Evolutionary conservation across 2,113 vertebrate species (phyloP).

Genomic region (Gadus macrocephalus): DNA sequence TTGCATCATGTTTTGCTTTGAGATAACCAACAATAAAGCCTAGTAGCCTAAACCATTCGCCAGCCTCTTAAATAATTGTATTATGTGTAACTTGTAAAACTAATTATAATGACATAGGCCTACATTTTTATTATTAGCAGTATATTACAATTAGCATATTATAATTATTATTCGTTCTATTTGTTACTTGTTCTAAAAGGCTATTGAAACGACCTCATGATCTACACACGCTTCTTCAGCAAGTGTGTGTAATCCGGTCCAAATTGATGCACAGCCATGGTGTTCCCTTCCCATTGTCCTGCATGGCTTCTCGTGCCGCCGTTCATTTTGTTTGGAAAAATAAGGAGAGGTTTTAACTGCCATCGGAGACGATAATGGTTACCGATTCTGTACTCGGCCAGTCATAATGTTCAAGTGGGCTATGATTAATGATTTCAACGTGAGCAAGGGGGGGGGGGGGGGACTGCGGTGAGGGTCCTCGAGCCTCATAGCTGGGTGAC

Average conservation of each 20-base stretch:
- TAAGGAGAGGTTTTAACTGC: constrained; percentile 76
- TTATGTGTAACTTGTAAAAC: not conserved
- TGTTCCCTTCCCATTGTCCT: not conserved
- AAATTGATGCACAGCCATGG: not conserved
- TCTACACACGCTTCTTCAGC: not conserved
- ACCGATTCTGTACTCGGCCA: constrained; percentile 79
- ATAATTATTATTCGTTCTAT: not conserved
- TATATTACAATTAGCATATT: too few relatives aligned
- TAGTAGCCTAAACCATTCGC: too few relatives aligned
- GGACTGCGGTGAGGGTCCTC: not conserved
- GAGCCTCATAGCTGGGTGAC: not conserved
- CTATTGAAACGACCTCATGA: too few relatives aligned
- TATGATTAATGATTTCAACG: constrained; percentile 79
- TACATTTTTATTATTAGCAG: not conserved
- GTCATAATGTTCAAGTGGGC: constrained; percentile 88
- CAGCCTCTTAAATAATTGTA: not conserved
- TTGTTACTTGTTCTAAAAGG: not conserved
- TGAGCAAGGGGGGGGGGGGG: not conserved
- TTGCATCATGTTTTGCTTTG: too few relatives aligned
- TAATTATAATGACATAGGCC: not conserved
- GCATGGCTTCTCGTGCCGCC: constrained; percentile 28
- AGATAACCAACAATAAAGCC: too few relatives aligned
- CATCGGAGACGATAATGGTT: constrained; percentile 82
- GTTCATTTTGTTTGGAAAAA: constrained; percentile 74
- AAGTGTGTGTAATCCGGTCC: constrained; percentile 35